phyloP scores from a whole-genome alignment of 2,113 vertebrate genomes.

The Raphicerus campestris region DNA sequence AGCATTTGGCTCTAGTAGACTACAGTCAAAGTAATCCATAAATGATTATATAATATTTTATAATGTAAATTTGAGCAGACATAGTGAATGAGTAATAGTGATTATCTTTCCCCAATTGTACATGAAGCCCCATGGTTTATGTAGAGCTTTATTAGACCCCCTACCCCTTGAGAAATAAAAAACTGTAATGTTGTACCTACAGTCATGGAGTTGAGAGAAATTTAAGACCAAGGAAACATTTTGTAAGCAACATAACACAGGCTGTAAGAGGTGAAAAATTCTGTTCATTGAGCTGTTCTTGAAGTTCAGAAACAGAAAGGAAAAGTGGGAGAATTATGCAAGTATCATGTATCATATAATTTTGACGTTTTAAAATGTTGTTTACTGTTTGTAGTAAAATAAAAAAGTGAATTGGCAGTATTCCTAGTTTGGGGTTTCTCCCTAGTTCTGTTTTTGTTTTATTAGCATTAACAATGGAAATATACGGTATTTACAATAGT shows the following conservation, averaged over 20 bases:
- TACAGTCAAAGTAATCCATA: background rate
- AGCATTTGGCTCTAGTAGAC: background rate
- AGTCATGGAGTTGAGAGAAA: background rate
- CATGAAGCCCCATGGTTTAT: background rate
- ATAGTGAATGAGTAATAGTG: background rate
- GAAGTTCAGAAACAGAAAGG: background rate
- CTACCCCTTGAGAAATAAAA: background rate
- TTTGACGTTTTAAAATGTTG: background rate
- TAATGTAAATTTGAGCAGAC: background rate
- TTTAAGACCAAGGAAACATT: background rate
- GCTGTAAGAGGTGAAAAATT: background rate
- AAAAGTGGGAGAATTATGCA: background rate
- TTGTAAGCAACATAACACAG: background rate
- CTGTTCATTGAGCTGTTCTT: background rate
- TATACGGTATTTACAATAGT: background rate
- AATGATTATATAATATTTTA: background rate
- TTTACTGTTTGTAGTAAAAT: background rate
- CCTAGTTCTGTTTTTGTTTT: background rate
- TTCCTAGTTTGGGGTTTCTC: background rate
- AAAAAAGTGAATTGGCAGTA: background rate
- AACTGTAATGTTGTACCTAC: background rate
- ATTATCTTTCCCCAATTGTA: conserved; percentile 5
- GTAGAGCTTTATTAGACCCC: background rate
- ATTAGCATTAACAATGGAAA: background rate
- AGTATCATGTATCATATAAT: background rate